Base-by-base conservation (phyloP, 2,888 invertebrate species). In the Pollenia griseotomentosa region DNA sequence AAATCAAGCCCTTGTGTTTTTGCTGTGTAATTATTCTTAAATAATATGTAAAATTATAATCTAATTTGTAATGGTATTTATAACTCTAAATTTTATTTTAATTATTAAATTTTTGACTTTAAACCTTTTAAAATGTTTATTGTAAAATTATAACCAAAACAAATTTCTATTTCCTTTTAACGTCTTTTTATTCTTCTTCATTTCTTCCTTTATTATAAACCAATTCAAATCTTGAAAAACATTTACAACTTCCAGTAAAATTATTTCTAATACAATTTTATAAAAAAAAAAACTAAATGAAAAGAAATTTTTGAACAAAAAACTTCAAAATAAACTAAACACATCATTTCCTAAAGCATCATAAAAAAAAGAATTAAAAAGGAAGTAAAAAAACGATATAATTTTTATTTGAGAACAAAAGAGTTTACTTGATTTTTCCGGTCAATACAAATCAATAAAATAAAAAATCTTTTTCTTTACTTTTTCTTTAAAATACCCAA, bases 361-460 rank as follows among this genome's bases (percentile, higher is more conserved):
- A 23, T 42, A 57, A 53, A 42, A 48, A 14, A 63, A 44, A 53
- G 33, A 33, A 33, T 33, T 33, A 40, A 11, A 57, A 42, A 10
- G 0, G 12, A 19, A 61, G 51, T 4, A 14, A 74, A 51, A 53
- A 68, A 46, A 40, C 14, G 19, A 19, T 81, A 51, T 19, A 55
- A 70, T 78, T 73, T 63, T 57, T 51, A 42, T 78, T 33, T 57
- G 80, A 65, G 57, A 81, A 87, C 81, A 87, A 87, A 84, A 81
- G 84, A 61, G 73, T 86, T 81, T 70, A 68, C 53, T 65, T 83
- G 85, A 86, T 75, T 88, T 87, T 88, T 88, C 88, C 88, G 88
- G 88, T 83, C 84, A 86, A 85, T 88, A 88, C 70, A 88, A 88
- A 73, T 82, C 81, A 81, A 84, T 79, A 73, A 12, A 44, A 51